Percentiles rank a stretch among this genome's conserved stretches.
phyloP scores from a whole-genome alignment of 2,797 vertebrate species.

The Crax fasciolata region DNA sequence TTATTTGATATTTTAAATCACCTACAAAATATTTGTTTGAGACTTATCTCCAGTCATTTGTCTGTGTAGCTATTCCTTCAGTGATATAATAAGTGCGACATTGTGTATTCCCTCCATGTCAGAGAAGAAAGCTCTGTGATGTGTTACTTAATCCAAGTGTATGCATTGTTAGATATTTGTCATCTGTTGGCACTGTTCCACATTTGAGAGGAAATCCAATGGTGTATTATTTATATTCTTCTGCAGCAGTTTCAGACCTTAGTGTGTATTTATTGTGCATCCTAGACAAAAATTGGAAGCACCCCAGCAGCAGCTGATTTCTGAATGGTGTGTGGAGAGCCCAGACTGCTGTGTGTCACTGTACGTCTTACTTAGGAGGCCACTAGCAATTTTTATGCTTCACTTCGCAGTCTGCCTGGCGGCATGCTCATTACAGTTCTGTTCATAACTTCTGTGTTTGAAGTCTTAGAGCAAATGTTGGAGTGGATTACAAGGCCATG shows the following conservation, averaged over 20 bases:
- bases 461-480: neutral
- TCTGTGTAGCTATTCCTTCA: neutral
- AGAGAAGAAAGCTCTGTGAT: rapidly evolving
- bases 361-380: neutral
- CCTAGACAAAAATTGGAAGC: neutral
- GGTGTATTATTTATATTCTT: neutral
- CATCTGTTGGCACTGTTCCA: neutral
- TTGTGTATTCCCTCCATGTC: neutral
- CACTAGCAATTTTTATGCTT: neutral
- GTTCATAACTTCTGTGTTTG: neutral
- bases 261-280: neutral
- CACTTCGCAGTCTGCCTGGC: neutral
- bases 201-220: neutral
- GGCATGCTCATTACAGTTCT: neutral
- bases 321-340: neutral
- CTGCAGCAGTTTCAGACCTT: neutral
- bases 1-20: neutral
- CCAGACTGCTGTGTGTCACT: neutral
- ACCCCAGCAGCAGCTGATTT: neutral
- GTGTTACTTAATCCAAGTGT: neutral
- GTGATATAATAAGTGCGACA: neutral
- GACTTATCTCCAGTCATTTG: neutral
- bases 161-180: neutral
- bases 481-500: neutral
- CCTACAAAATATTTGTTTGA: neutral